Evolutionary conservation across 2,797 vertebrate species (phyloP), one percentile per base, ranked within the genome.

Genomic region (Sebastes cheni): DNA sequence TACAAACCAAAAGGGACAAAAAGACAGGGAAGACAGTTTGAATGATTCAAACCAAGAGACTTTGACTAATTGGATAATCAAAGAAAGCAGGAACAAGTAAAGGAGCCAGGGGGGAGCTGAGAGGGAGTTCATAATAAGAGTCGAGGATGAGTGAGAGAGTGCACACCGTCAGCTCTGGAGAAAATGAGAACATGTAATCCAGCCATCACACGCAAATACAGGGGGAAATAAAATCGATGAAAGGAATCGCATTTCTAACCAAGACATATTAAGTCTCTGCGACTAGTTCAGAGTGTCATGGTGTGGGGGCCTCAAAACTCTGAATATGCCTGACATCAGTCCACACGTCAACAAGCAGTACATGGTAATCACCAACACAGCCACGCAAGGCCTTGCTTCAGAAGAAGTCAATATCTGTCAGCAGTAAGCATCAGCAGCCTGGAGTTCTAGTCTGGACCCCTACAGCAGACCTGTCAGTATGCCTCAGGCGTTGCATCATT

Each of bases 391-490:
- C 75, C 86, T 75, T 9, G 86, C 79, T 77, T 91, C 83, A 86
- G 87, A 91, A 84, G 80, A 82, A 92, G 92, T 95, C 91, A 62
- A 93, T 94, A 94, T 76, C 90, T 93, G 93, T 94, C 93, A 92
- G 90, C 79, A 81, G 90, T 75, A 81, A 83, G 85, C 89, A 89
- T 92, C 90, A 87, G 87, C 82, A 83, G 87, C 84, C 85, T 73
- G 75, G 80, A 73, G 89, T 89, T 87, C 83, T 69, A 83, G 75
- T 78, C 72, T 60, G 55, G 42, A 82, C 83, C 64, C 91, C 85
- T 76, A 76, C 86, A 90, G 86, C 86, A 86, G 84, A 83, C 84
- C 88, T 94, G 93, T 91, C 89, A 86, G 91, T 90, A 84, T 69
- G 90, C 91, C 90, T 88, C 90, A 77, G 88, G 91, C 92, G 5